Percentiles rank a stretch among this genome's conserved stretches.
Evolutionary conservation across 2,797 vertebrate genomes (phyloP).

Genomic region (Ctenopoma kingsleyae): DNA sequence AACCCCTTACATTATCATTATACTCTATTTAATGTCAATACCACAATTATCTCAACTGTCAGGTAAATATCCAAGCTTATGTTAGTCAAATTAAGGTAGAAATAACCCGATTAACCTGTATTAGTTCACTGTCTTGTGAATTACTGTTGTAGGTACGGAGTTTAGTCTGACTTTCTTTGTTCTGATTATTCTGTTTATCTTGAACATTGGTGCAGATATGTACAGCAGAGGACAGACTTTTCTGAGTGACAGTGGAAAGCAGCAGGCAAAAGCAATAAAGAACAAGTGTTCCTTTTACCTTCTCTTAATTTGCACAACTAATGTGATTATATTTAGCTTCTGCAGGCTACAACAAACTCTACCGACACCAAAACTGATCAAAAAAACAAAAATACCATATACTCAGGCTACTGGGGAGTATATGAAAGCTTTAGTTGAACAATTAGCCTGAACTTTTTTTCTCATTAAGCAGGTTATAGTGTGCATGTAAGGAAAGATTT

Average conservation of each 20-base stretch:
- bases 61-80: conserved; percentile 51
- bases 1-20: conserved; percentile 48
- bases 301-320: conserved; percentile 8
- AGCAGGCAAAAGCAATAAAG: conserved; percentile 8
- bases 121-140: conserved; percentile 41
- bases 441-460: neutral
- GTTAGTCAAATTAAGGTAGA: conserved; percentile 55
- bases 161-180: conserved; percentile 6
- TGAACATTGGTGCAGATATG: neutral
- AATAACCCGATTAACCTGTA: conserved; percentile 58
- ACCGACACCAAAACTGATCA: neutral
- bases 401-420: neutral
- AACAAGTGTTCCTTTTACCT: neutral
- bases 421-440: neutral
- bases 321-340: conserved; percentile 7
- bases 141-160: conserved; percentile 21
- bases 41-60: conserved; percentile 57
- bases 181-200: neutral
- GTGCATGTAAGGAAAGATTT: conserved; percentile 8
- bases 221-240: neutral
- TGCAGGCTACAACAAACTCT: conserved; percentile 6
- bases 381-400: conserved; percentile 11
- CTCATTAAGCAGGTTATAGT: conserved; percentile 5
- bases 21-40: conserved; percentile 50
- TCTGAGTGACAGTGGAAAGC: neutral